phyloP scores from a whole-genome alignment of 2,888 invertebrate genomes.

The Odontocolon sp. region DNA sequence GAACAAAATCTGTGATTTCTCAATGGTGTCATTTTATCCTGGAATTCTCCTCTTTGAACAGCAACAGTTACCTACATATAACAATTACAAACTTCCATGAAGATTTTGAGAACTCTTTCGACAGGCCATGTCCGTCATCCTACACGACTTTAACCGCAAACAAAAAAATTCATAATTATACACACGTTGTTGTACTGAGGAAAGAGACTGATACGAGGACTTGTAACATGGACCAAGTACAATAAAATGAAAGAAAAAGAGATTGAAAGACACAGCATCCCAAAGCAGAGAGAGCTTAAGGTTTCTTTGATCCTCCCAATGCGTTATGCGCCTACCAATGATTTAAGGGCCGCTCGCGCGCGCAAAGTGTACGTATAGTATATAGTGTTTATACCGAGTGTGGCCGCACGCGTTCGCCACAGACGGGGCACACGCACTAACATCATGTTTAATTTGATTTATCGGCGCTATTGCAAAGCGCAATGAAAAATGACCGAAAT shows the following conservation, averaged over 20 bases:
- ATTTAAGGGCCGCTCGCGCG: conserved; percentile 70
- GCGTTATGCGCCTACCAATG: conserved; percentile 73
- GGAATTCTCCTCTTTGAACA: too few relatives aligned
- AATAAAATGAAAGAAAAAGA: conserved; percentile 63
- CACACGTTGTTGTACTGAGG: conserved; percentile 33
- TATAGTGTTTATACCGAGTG: conserved; percentile 39
- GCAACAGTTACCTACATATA: too few relatives aligned
- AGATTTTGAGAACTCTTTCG: conserved; percentile 71
- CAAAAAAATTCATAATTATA: conserved; percentile 75
- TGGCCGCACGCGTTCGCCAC: conserved; percentile 51
- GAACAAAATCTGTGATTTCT: too few relatives aligned
- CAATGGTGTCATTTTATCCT: too few relatives aligned
- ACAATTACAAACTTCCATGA: not conserved
- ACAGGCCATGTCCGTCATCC: conserved; percentile 74
- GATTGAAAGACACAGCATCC: conserved; percentile 39
- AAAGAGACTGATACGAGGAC: conserved; percentile 37
- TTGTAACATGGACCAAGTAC: conserved; percentile 27
- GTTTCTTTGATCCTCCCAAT: conserved; percentile 78
- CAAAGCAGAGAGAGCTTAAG: conserved; percentile 62
- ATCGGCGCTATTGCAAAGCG: conserved; percentile 72
- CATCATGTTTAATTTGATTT: conserved; percentile 77
- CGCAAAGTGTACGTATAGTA: conserved; percentile 18
- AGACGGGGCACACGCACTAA: conserved; percentile 64
- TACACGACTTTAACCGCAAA: conserved; percentile 68
- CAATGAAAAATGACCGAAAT: conserved; percentile 75